Evolutionary conservation across 2,888 invertebrate genomes (phyloP).

Genomic region (Pseudeuparius sepicola): DNA sequence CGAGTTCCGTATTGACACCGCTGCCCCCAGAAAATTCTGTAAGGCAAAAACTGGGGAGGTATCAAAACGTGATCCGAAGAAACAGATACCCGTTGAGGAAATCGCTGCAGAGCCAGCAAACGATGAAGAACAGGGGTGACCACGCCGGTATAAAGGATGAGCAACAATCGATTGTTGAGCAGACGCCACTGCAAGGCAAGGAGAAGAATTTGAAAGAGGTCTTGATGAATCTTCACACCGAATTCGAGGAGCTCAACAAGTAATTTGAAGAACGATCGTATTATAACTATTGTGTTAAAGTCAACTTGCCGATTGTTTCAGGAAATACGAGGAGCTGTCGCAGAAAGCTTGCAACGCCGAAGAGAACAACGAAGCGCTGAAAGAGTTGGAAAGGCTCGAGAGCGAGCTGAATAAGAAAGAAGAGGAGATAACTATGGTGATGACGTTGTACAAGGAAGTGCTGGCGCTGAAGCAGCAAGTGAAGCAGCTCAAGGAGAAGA

Average conservation of each 20-base stretch:
- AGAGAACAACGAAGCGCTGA: slow-evolving; percentile 23
- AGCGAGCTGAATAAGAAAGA: slow-evolving; percentile 35
- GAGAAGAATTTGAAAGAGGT: slow-evolving; percentile 36
- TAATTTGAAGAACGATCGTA: slow-evolving; percentile 19
- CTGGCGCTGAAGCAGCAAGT: slow-evolving; percentile 37
- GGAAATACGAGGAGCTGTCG: slow-evolving; percentile 33
- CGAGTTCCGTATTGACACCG: no score
- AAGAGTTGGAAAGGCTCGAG: slow-evolving; percentile 35
- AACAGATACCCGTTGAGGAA: no score
- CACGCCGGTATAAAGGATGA: no score
- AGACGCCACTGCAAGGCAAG: slow-evolving; percentile 23
- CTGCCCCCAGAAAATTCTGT: no score
- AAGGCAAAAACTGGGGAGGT: no score
- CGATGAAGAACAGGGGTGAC: no score
- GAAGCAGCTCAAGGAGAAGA: slow-evolving; percentile 31
- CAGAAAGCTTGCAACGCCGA: slow-evolving; percentile 23
- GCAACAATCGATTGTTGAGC: slow-evolving; percentile 4
- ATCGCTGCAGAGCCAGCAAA: no score
- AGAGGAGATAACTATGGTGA: slow-evolving; percentile 39
- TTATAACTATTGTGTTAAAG: background rate
- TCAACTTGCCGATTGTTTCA: slow-evolving; percentile 17
- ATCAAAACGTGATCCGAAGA: no score
- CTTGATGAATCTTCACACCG: slow-evolving; percentile 36
- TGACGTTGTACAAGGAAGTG: slow-evolving; percentile 38
- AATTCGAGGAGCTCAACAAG: slow-evolving; percentile 36